Evolutionary conservation across 2,888 invertebrate species (phyloP).

Genomic region (Diplazon laetatorius): DNA sequence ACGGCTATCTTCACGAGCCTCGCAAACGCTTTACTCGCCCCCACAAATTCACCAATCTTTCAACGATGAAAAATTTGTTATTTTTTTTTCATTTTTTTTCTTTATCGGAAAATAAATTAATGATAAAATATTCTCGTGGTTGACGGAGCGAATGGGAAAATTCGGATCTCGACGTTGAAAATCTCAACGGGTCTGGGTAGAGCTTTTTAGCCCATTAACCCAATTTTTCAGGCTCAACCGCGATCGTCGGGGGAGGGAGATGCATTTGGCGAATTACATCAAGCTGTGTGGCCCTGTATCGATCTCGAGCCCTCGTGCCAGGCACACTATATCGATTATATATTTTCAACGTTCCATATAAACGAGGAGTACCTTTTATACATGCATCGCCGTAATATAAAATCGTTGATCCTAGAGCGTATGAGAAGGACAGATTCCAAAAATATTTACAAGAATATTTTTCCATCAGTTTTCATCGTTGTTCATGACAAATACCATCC

Average conservation of each 20-base stretch:
- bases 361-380: slow-evolving; percentile 12
- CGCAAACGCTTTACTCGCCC: background rate
- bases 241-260: slow-evolving; percentile 23
- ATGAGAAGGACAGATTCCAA: background rate
- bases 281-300: slow-evolving; percentile 55
- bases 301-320: slow-evolving; percentile 62
- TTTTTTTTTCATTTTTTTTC: slow-evolving; percentile 27
- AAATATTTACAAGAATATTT: background rate
- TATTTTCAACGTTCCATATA: slow-evolving; percentile 53
- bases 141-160: background rate
- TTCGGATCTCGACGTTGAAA: slow-evolving; percentile 30
- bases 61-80: background rate
- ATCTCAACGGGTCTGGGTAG: slow-evolving; percentile 24
- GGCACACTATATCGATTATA: slow-evolving; percentile 62
- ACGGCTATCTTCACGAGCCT: slow-evolving; percentile 6
- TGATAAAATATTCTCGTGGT: background rate
- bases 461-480: no score
- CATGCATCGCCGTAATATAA: slow-evolving; percentile 23
- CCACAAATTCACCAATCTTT: slow-evolving; percentile 5
- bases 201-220: slow-evolving; percentile 47
- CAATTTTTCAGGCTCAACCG: slow-evolving; percentile 39
- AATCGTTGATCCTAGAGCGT: slow-evolving; percentile 31
- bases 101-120: background rate
- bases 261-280: slow-evolving; percentile 61
- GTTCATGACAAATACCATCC: background rate